Percentiles rank a stretch among this genome's conserved stretches.
Conservation (phyloP, 2,797 vertebrate species). For the Serranus cabrilla region DNA sequence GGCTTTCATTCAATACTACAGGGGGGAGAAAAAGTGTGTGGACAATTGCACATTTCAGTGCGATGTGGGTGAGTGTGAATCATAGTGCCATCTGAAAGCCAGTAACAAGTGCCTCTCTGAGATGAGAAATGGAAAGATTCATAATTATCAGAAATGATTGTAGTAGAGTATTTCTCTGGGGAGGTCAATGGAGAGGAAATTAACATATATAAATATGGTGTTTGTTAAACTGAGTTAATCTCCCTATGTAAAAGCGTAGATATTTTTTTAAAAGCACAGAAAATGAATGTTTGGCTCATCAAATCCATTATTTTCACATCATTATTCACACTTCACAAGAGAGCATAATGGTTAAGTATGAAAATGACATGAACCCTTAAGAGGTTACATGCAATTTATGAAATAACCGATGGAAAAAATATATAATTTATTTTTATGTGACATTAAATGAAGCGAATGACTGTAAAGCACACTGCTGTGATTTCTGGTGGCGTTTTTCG, state of each 20-base stretch:
- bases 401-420: background rate
- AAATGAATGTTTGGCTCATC: background rate
- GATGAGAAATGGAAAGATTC: conserved; percentile 52
- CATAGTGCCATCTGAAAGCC: conserved; percentile 72
- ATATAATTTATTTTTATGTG: background rate
- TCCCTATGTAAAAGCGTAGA: background rate
- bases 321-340: conserved; percentile 1
- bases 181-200: conserved; percentile 16
- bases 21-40: conserved; percentile 67
- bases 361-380: conserved; percentile 5
- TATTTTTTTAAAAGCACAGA: background rate
- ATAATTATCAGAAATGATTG: conserved; percentile 36
- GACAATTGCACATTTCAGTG: conserved; percentile 54
- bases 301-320: conserved; percentile 5
- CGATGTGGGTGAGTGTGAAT: conserved; percentile 71
- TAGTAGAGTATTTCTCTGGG: conserved; percentile 10
- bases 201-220: conserved; percentile 31
- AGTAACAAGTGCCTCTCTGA: conserved; percentile 49
- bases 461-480: background rate
- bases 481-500: background rate
- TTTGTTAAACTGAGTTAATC: background rate
- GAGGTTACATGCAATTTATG: conserved; percentile 14
- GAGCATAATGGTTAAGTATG: background rate
- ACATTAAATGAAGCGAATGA: background rate
- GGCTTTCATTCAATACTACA: conserved; percentile 56